Evolutionary conservation across 2,797 vertebrate genomes (phyloP), one percentile per base, ranked within the genome.

Genomic region (Triplophysa yarkandensis): DNA sequence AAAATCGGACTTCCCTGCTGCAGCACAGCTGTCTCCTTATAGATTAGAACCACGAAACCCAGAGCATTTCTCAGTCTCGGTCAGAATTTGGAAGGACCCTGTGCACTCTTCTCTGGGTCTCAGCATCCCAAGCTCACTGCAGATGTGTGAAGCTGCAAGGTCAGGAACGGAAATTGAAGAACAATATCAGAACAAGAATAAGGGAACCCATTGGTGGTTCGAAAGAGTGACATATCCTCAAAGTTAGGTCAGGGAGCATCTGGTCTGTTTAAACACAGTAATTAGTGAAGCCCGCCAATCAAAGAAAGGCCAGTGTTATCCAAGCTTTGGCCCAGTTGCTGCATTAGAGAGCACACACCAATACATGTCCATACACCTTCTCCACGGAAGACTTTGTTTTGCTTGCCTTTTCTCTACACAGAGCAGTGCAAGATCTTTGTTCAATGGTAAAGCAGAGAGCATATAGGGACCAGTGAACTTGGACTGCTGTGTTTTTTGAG

Each of bases 131-230:
- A 81, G 79, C 61, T 71, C 27, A 13, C 41, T 58, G 43, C 77
- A 82, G 74, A 77, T 82, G 88, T 81, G 6, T 39, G 80, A 76
- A 86, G 61, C 70, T 70, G 74, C 78, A 80, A 85, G 86, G 83
- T 89, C 86, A 88, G 76, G 60, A 76, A 84, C 82, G 77, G 79
- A 89, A 89, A 89, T 88, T 82, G 84, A 85, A 84, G 84, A 84
- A 86, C 86, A 86, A 86, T 87, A 86, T 88, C 82, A 80, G 83
- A 88, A 74, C 87, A 89, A 85, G 79, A 84, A 84, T 77, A 73
- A 68, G 70, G 63, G 58, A 70, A 70, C 63, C 32, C 39, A 48
- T 36, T 39, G 43, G 46, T 30, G 60, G 52, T 61, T 48, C 54
- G 57, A 21, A 71, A 62, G 55, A 75, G 36, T n/a, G 55, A 66